Conservation (phyloP, 2,113 vertebrate genomes). For the Eptesicus fuscus region DNA sequence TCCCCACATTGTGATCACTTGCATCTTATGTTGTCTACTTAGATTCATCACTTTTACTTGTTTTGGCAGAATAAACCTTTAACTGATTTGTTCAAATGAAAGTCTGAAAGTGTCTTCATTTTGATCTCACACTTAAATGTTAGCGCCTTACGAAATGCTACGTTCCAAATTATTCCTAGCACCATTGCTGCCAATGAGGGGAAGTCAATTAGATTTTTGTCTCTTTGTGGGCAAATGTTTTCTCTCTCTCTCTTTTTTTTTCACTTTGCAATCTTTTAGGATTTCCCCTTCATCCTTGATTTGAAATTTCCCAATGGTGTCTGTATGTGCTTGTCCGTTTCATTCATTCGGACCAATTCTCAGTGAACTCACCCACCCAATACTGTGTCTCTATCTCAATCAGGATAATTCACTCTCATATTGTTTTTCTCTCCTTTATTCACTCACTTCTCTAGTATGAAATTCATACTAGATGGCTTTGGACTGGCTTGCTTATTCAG, state of each 20-base stretch:
- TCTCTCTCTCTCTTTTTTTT: not conserved
- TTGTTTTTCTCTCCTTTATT: not conserved
- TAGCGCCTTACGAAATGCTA: not conserved
- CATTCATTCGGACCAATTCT: not conserved
- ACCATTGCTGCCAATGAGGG: accelerated
- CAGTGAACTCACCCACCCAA: not conserved
- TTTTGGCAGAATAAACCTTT: not conserved
- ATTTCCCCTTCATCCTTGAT: not conserved
- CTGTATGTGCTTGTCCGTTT: not conserved
- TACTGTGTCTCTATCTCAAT: not conserved
- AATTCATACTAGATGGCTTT: not conserved
- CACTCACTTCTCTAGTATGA: not conserved
- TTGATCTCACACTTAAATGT: not conserved
- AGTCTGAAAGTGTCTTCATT: not conserved
- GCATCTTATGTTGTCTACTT: not conserved
- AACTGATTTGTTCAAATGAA: not conserved
- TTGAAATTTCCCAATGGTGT: not conserved
- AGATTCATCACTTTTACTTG: not conserved
- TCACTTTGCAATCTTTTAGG: not conserved
- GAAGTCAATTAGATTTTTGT: not conserved
- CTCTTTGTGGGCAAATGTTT: not conserved
- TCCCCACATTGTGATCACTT: not conserved
- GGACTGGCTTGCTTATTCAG: not conserved
- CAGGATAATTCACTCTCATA: not conserved
- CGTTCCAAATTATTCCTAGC: not conserved